These are phyloP conservation scores for Tenthredo distinguenda DNA, from an alignment of 2,888 invertebrate species.

Conservation along the genomic window DNA sequence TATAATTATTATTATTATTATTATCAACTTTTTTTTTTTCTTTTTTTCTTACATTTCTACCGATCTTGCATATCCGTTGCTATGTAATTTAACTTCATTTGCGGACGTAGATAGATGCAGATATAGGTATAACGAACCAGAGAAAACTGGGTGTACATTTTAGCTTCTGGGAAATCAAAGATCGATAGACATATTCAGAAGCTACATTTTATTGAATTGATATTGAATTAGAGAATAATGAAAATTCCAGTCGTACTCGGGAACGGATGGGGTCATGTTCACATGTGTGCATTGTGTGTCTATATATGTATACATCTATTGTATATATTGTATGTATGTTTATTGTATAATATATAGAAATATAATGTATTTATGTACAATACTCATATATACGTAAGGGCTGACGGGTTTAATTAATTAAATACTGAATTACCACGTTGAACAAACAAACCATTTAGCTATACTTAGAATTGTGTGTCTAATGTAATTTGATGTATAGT, in stretches of 20 bases:
- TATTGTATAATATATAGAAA: slow-evolving; percentile 47
- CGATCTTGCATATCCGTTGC: background rate
- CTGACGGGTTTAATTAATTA: slow-evolving; percentile 37
- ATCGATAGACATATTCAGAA: background rate
- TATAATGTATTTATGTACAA: slow-evolving; percentile 46
- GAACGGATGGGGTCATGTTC: slow-evolving; percentile 6
- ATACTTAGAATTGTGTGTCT: slow-evolving; percentile 43
- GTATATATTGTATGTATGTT: slow-evolving; percentile 51
- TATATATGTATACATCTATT: slow-evolving; percentile 46
- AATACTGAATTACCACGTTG: slow-evolving; percentile 33
- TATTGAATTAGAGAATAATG: slow-evolving; percentile 4
- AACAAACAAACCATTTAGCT: slow-evolving; percentile 14
- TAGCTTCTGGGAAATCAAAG: background rate
- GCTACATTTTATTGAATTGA: background rate
- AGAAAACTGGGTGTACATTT: background rate
- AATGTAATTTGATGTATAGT: slow-evolving; percentile 50
- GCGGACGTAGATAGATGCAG: background rate
- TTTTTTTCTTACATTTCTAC: background rate
- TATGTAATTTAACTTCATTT: background rate
- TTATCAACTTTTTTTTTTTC: background rate
- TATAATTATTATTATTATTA: background rate
- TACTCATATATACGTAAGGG: slow-evolving; percentile 48
- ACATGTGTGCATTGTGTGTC: slow-evolving; percentile 32
- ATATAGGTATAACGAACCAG: background rate
- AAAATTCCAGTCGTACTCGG: slow-evolving; percentile 39